phyloP scores from a whole-genome alignment of 2,797 vertebrate genomes.

The Lepus townsendii region DNA sequence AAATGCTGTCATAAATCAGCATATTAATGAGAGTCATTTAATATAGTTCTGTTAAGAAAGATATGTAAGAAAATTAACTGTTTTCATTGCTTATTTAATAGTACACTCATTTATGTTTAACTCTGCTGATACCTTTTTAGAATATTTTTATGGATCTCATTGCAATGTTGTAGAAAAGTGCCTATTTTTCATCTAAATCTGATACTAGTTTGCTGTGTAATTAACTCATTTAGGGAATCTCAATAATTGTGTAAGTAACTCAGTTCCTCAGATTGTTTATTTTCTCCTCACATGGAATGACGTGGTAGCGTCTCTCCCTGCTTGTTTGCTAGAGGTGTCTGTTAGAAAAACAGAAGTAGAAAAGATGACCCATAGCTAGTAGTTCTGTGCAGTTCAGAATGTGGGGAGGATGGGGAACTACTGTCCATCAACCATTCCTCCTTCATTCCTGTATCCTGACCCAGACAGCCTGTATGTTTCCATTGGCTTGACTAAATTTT shows the following conservation, averaged over 20 bases:
- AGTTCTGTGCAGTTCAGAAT: background rate
- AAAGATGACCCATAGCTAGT: background rate
- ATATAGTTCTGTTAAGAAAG: conserved; percentile 10
- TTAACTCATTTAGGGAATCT: conserved; percentile 23
- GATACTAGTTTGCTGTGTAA: conserved; percentile 19
- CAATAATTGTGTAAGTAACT: background rate
- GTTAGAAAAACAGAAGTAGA: background rate
- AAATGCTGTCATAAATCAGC: conserved; percentile 66
- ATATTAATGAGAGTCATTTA: conserved; percentile 26
- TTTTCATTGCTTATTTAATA: conserved; percentile 60
- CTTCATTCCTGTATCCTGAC: background rate
- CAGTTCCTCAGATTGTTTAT: background rate
- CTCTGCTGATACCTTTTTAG: background rate
- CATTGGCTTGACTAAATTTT: background rate
- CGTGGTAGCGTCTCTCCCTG: background rate
- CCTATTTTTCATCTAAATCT: conserved; percentile 42
- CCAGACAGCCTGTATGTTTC: background rate
- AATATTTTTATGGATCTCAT: background rate
- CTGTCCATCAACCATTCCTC: background rate
- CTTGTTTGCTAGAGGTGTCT: background rate
- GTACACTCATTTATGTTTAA: background rate
- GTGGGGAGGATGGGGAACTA: fast-evolving
- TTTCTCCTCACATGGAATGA: conserved; percentile 20
- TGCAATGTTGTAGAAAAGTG: background rate
- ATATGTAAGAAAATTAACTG: background rate